Evolutionary conservation across 1,140 invertebrate species (phyloP).

Genomic region (Hycleus cichorii): DNA sequence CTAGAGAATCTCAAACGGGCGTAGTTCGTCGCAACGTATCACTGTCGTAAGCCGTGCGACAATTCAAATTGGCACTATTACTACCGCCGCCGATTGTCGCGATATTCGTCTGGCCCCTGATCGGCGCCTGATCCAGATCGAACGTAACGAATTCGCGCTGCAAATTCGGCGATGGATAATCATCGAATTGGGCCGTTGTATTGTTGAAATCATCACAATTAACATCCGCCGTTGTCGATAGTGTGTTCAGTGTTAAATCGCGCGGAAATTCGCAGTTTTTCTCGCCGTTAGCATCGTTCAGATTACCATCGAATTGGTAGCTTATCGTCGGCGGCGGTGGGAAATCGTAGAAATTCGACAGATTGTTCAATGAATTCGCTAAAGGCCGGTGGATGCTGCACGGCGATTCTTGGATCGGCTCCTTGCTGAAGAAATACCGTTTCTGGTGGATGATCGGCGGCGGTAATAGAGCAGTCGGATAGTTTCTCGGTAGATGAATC

Average conservation of each 20-base stretch:
- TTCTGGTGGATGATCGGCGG: conserved; percentile 33
- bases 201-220: conserved; percentile 33
- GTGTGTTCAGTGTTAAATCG: conserved; percentile 40
- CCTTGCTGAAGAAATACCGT: conserved; percentile 34
- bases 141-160: conserved; percentile 42
- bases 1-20: conserved; percentile 35
- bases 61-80: conserved; percentile 1
- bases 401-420: conserved; percentile 39
- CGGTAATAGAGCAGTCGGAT: conserved; percentile 13
- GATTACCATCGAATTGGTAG: conserved; percentile 37
- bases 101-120: conserved; percentile 32
- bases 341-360: conserved; percentile 50
- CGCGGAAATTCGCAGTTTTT: conserved; percentile 33
- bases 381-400: conserved; percentile 41
- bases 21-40: conserved; percentile 41
- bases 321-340: conserved; percentile 44
- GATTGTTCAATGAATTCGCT: conserved; percentile 48
- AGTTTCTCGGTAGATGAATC: conserved; percentile 40
- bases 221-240: conserved; percentile 41
- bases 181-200: conserved; percentile 27
- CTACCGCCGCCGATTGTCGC: neutral
- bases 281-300: conserved; percentile 10
- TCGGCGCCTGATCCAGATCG: conserved; percentile 38
- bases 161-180: conserved; percentile 36
- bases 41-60: conserved; percentile 29